phyloP scores from a whole-genome alignment of 2,888 invertebrate species.

The Ramazzottius varieornatus region DNA sequence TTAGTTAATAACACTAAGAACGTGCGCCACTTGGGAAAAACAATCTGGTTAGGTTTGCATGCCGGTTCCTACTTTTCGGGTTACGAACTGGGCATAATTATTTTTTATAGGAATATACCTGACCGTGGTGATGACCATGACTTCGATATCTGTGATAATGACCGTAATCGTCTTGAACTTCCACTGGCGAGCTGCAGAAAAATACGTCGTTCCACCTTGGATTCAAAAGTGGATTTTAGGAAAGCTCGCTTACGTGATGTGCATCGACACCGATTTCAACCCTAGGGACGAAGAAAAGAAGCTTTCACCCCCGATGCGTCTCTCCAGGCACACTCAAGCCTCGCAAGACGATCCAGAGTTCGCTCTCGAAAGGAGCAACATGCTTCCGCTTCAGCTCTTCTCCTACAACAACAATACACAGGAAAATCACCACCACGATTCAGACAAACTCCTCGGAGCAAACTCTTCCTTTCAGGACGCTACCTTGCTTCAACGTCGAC shows the following conservation, averaged over 20 bases:
- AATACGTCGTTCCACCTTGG: slow-evolving; percentile 27
- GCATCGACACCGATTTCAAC: slow-evolving; percentile 12
- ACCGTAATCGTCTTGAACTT: slow-evolving; percentile 32
- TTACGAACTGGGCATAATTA: too few relatives aligned
- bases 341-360: slow-evolving; percentile 4
- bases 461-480: too few relatives aligned
- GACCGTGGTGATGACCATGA: slow-evolving; percentile 32
- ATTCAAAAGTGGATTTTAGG: slow-evolving; percentile 19
- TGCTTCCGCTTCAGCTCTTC: slow-evolving; percentile 6
- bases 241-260: slow-evolving; percentile 11
- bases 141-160: slow-evolving; percentile 30
- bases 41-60: too few relatives aligned
- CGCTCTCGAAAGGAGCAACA: slow-evolving; percentile 10
- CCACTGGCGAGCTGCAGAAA: slow-evolving; percentile 29
- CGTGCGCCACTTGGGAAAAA: too few relatives aligned
- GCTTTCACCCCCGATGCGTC: not conserved
- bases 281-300: not conserved
- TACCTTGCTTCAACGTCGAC: not conserved
- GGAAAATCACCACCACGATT: not conserved
- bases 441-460: too few relatives aligned
- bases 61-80: too few relatives aligned
- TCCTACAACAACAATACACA: not conserved
- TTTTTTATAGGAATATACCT: slow-evolving; percentile 28
- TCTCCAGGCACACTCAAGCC: not conserved
- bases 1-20: too few relatives aligned